phyloP scores from a whole-genome alignment of 2,797 vertebrate species.

The Poecilia picta region DNA sequence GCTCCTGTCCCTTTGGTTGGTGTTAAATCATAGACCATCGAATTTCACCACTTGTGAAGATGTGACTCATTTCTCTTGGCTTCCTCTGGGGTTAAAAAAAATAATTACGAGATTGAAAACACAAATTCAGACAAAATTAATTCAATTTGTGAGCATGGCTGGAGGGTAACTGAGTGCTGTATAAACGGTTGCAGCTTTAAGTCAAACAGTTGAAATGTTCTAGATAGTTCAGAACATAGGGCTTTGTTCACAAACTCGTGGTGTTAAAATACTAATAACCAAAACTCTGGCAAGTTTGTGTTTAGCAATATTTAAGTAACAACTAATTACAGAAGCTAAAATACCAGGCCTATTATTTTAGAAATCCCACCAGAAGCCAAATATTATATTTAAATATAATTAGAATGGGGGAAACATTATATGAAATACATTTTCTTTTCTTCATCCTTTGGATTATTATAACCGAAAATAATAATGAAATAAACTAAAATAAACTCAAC shows the following conservation, averaged over 20 bases:
- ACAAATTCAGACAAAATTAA: slow-evolving; percentile 80
- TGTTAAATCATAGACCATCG: slow-evolving; percentile 69
- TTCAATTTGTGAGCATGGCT: slow-evolving; percentile 76
- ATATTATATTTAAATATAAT: background rate
- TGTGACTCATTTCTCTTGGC: slow-evolving; percentile 71
- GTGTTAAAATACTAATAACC: slow-evolving; percentile 24
- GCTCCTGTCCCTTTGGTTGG: slow-evolving; percentile 72
- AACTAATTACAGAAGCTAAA: background rate
- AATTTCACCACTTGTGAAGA: slow-evolving; percentile 72
- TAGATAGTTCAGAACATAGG: slow-evolving; percentile 22
- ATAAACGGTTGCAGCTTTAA: slow-evolving; percentile 50
- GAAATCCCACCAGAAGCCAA: background rate
- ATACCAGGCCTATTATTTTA: background rate
- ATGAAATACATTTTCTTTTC: background rate
- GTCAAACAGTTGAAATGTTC: slow-evolving; percentile 32
- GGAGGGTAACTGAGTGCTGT: slow-evolving; percentile 62
- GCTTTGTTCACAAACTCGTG: background rate
- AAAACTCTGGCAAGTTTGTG: slow-evolving; percentile 7
- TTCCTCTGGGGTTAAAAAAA: slow-evolving; percentile 78
- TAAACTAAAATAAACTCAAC: rapidly evolving
- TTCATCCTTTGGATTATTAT: background rate
- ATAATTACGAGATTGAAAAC: slow-evolving; percentile 82
- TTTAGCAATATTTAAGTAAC: background rate
- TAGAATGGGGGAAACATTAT: background rate
- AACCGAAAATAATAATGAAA: background rate